Evolutionary conservation across 1,140 invertebrate genomes (phyloP).

Genomic region (Pygmarrhopalites habei): DNA sequence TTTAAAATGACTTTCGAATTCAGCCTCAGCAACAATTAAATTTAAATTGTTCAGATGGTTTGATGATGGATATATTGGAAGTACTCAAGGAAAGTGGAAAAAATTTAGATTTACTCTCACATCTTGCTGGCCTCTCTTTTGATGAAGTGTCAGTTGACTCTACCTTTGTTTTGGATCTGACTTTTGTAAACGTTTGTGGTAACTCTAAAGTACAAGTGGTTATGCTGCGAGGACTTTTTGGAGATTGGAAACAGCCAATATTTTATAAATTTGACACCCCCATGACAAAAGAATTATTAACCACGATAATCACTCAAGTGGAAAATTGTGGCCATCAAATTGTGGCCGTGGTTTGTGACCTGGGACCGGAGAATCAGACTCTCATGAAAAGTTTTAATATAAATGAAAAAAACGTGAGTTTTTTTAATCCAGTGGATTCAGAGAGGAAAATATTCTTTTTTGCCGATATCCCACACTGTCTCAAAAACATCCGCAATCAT

Average conservation of each 20-base stretch:
- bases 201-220: slow-evolving; percentile 29
- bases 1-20: too few relatives aligned
- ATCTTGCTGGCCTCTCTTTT: slow-evolving; percentile 9
- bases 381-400: background rate
- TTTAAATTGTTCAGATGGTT: too few relatives aligned
- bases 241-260: slow-evolving; percentile 35
- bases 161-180: background rate
- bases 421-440: slow-evolving; percentile 13
- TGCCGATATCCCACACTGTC: slow-evolving; percentile 36
- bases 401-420: background rate
- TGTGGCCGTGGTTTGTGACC: slow-evolving; percentile 22
- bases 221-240: slow-evolving; percentile 28
- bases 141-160: slow-evolving; percentile 23
- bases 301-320: slow-evolving; percentile 12
- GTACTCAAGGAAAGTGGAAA: background rate
- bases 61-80: slow-evolving; percentile 9
- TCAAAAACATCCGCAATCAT: slow-evolving; percentile 36
- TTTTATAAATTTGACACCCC: slow-evolving; percentile 31
- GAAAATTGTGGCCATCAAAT: slow-evolving; percentile 21
- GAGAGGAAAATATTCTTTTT: slow-evolving; percentile 27
- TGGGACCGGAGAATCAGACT: slow-evolving; percentile 7
- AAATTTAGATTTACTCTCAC: background rate
- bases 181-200: background rate
- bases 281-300: slow-evolving; percentile 23
- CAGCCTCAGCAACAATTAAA: too few relatives aligned